A percentile compares a stretch with the other conserved stretches of the same genome.
Evolutionary conservation across 2,888 invertebrate genomes (phyloP).

Genomic region (Candidula unifasciata): DNA sequence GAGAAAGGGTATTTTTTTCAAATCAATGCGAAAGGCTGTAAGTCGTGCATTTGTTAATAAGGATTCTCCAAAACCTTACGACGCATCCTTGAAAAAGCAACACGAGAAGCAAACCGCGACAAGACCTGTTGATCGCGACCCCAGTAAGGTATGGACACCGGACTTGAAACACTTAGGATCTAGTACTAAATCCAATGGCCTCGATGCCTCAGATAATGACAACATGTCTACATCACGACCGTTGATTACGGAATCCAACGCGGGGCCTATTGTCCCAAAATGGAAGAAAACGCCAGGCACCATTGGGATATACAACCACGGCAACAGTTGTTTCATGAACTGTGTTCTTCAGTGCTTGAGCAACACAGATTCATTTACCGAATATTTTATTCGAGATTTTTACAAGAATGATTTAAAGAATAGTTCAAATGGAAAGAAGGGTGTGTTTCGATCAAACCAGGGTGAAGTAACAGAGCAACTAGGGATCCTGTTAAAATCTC

Average conservation of each 20-base stretch:
- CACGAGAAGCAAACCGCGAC: slow-evolving; percentile 34
- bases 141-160: slow-evolving; percentile 38
- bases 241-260: slow-evolving; percentile 61
- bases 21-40: slow-evolving; percentile 67
- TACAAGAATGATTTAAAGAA: slow-evolving; percentile 91
- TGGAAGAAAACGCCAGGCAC: slow-evolving; percentile 82
- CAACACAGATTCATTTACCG: slow-evolving; percentile 95
- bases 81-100: slow-evolving; percentile 38
- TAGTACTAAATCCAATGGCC: not conserved
- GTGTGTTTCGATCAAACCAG: slow-evolving; percentile 84
- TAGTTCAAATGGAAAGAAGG: slow-evolving; percentile 91
- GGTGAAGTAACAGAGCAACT: slow-evolving; percentile 96
- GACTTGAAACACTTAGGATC: slow-evolving; percentile 10
- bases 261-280: slow-evolving; percentile 54
- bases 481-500: slow-evolving; percentile 90
- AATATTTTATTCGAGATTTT: slow-evolving; percentile 95
- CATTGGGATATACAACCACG: slow-evolving; percentile 95
- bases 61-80: slow-evolving; percentile 33
- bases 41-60: slow-evolving; percentile 56
- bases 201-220: slow-evolving; percentile 17
- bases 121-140: not conserved
- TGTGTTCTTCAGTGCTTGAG: slow-evolving; percentile 97
- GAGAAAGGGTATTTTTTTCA: slow-evolving; percentile 62
- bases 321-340: slow-evolving; percentile 98
- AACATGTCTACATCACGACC: slow-evolving; percentile 59